Evolutionary conservation across 2,888 invertebrate genomes (phyloP).

Genomic region (Drosophila birchii): DNA sequence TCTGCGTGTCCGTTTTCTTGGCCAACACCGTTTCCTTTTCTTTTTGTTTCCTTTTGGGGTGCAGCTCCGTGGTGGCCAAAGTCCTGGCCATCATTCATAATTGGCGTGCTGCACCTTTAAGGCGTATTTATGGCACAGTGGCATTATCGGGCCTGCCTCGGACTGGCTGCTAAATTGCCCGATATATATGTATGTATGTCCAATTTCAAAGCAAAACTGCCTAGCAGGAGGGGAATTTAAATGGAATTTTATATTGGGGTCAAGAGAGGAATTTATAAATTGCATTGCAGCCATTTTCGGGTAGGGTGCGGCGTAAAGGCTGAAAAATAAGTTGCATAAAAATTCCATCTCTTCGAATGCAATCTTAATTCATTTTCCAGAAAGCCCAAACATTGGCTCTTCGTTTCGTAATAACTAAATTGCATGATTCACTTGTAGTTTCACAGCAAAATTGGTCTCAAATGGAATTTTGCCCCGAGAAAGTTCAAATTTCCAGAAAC

Average conservation of each 20-base stretch:
- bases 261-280: conserved; percentile 21
- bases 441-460: conserved; percentile 11
- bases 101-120: conserved; percentile 73
- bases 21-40: conserved; percentile 23
- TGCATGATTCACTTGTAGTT: conserved; percentile 19
- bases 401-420: conserved; percentile 19
- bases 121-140: conserved; percentile 55
- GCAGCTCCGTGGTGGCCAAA: conserved; percentile 40
- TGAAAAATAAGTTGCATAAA: conserved; percentile 17
- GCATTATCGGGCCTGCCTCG: conserved; percentile 37
- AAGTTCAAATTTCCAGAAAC: not conserved
- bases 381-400: conserved; percentile 6
- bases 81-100: conserved; percentile 67
- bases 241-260: conserved; percentile 33
- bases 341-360: not conserved
- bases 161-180: conserved; percentile 35
- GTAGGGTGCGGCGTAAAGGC: not conserved
- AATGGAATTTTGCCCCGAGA: conserved; percentile 5
- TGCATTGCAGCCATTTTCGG: conserved; percentile 14
- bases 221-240: conserved; percentile 15
- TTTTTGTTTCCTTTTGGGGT: conserved; percentile 50
- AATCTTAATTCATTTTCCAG: conserved; percentile 9
- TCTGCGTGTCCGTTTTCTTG: conserved; percentile 63
- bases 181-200: conserved; percentile 26
- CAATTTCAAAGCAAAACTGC: conserved; percentile 30